Percentiles rank a stretch among this genome's conserved stretches.
Evolutionary conservation across 2,888 invertebrate genomes (phyloP).

Genomic region (Pristionchus mayeri): DNA sequence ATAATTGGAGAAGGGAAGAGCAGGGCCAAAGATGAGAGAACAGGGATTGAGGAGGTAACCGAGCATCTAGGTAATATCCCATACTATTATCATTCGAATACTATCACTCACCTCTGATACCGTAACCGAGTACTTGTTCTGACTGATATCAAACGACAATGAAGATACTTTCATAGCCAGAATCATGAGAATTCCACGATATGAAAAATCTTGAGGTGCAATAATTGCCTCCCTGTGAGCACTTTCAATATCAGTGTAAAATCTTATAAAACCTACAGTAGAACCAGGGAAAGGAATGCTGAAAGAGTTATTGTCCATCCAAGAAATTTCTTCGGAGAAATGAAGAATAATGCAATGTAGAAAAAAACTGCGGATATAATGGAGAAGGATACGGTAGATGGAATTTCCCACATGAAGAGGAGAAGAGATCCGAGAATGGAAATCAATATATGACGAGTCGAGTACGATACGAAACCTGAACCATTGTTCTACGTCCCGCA

Average conservation of each 20-base stretch:
- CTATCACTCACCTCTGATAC: slow-evolving; percentile 10
- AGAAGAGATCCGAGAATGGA: slow-evolving; percentile 15
- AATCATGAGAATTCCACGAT: slow-evolving; percentile 47
- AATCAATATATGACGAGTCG: slow-evolving; percentile 25
- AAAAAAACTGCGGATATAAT: slow-evolving; percentile 9
- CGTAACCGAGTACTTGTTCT: slow-evolving; percentile 37
- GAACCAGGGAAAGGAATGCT: not conserved
- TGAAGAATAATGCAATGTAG: not conserved
- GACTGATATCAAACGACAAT: slow-evolving; percentile 44
- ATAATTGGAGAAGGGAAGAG: slow-evolving; percentile 28
- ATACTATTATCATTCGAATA: not conserved
- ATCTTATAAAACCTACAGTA: not conserved
- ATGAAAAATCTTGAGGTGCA: not conserved
- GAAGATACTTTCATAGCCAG: slow-evolving; percentile 46
- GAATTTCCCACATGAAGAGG: slow-evolving; percentile 36
- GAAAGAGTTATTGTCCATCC: slow-evolving; percentile 20
- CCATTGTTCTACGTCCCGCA: too few species aligned
- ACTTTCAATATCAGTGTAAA: too few species aligned
- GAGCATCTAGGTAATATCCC: not conserved
- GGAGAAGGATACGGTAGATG: slow-evolving; percentile 34
- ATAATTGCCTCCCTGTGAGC: slow-evolving; percentile 5
- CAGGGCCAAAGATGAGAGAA: slow-evolving; percentile 46
- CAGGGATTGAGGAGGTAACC: slow-evolving; percentile 44
- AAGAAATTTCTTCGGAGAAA: not conserved
- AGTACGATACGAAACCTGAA: slow-evolving; percentile 21